These are phyloP conservation scores for Grammomys dolichurus DNA, from an alignment of 2,113 vertebrate species.

Conservation along the genomic window DNA sequence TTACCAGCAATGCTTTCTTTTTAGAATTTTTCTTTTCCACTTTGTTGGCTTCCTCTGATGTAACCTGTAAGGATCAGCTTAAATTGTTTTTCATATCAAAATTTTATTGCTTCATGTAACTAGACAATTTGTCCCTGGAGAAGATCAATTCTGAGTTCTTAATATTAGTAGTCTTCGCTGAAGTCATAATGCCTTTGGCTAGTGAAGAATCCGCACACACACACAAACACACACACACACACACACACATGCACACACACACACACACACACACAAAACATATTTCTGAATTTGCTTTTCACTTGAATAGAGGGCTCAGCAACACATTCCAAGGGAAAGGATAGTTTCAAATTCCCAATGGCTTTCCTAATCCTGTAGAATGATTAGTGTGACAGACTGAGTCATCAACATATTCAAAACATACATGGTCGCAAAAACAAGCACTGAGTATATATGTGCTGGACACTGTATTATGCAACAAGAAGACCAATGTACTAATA, in stretches of 20 bases:
- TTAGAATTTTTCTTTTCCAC: too few relatives aligned
- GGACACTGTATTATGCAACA: background rate
- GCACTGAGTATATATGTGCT: background rate
- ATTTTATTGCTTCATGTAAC: too few relatives aligned
- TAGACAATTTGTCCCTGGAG: too few relatives aligned
- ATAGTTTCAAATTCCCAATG: background rate
- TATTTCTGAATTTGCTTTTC: background rate
- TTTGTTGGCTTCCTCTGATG: too few relatives aligned
- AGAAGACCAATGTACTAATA: background rate
- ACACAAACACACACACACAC: too few relatives aligned
- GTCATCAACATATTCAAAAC: background rate
- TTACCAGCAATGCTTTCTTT: too few relatives aligned
- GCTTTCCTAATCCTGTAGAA: fast-evolving
- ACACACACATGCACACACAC: too few relatives aligned
- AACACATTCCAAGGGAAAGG: background rate
- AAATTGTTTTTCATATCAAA: too few relatives aligned
- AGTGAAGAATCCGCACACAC: background rate
- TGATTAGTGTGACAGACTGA: background rate
- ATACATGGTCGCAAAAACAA: background rate
- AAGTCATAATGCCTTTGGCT: background rate
- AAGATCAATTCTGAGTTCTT: too few relatives aligned
- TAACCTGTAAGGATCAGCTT: too few relatives aligned
- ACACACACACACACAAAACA: too few relatives aligned
- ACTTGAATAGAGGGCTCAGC: background rate
- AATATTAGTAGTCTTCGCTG: background rate